phyloP scores from a whole-genome alignment of 2,797 vertebrate species.

The Cuculus canorus region DNA sequence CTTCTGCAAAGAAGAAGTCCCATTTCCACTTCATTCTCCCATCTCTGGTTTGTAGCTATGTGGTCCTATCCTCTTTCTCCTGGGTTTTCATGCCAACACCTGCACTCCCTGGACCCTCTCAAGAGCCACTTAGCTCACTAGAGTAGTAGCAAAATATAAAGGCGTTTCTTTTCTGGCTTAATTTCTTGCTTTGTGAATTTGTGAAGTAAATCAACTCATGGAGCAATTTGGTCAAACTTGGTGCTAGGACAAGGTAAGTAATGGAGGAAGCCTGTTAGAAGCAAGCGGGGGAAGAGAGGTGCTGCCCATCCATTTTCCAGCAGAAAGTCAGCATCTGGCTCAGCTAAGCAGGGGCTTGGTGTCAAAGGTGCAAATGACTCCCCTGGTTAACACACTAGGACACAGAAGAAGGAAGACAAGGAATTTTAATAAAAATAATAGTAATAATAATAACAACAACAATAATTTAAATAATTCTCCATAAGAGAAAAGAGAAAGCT shows the following conservation, averaged over 20 bases:
- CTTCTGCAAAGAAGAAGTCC: neutral
- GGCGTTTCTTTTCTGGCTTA: neutral
- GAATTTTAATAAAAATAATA: neutral
- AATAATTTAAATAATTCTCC: neutral
- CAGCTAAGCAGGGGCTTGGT: neutral
- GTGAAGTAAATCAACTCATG: neutral
- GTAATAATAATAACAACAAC: no score
- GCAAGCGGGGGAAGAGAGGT: neutral
- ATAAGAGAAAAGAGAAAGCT: neutral
- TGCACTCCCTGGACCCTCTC: neutral
- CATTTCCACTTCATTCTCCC: neutral
- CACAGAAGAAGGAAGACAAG: neutral
- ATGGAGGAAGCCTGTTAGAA: neutral
- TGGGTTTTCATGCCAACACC: neutral
- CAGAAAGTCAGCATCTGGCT: neutral
- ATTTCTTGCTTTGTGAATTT: neutral
- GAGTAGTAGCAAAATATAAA: neutral
- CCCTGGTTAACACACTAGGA: neutral
- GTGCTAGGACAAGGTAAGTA: neutral
- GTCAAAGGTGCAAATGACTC: neutral
- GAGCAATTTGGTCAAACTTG: neutral
- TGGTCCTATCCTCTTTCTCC: neutral
- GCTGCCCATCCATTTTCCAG: neutral
- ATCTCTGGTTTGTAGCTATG: neutral
- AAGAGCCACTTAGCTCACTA: neutral